A percentile compares a stretch with the other conserved stretches of the same genome.
These are phyloP conservation scores for Ericerus pela DNA, from an alignment of 1,140 invertebrate species.

Conservation along the genomic window DNA sequence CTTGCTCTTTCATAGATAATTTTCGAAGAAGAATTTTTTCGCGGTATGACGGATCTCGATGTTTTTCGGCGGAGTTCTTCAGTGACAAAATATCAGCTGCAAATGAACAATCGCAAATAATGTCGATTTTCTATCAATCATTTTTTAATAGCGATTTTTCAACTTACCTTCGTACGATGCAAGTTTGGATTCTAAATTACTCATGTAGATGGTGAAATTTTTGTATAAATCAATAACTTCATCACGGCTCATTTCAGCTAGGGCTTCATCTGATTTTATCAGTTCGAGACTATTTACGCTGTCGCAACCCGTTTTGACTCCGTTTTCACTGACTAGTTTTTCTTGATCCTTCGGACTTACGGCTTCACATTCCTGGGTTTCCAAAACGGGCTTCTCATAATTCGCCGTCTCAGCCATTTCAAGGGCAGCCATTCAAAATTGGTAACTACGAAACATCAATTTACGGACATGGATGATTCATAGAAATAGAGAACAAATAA, in stretches of 20 bases:
- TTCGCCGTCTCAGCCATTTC: background rate
- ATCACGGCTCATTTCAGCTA: background rate
- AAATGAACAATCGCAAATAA: background rate
- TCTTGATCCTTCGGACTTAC: background rate
- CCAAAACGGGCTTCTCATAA: background rate
- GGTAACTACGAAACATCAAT: too few species aligned
- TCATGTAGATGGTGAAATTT: background rate
- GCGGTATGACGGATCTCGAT: conserved; percentile 66
- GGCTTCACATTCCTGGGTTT: background rate
- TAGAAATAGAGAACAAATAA: too few species aligned
- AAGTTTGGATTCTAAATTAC: background rate
- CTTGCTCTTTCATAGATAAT: conserved; percentile 86
- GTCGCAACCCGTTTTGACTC: background rate
- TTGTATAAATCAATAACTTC: background rate
- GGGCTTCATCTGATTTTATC: background rate
- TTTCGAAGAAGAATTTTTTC: conserved; percentile 83
- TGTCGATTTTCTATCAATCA: background rate
- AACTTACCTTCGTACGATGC: conserved; percentile 2
- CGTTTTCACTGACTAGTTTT: background rate
- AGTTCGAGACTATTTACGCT: background rate
- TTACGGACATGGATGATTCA: too few species aligned
- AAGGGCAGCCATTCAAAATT: too few species aligned
- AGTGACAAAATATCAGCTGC: background rate
- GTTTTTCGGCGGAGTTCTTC: conserved; percentile 34
- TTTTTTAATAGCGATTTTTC: background rate